phyloP scores from a whole-genome alignment of 2,888 invertebrate genomes.

The Blastobasis lacticolella region DNA sequence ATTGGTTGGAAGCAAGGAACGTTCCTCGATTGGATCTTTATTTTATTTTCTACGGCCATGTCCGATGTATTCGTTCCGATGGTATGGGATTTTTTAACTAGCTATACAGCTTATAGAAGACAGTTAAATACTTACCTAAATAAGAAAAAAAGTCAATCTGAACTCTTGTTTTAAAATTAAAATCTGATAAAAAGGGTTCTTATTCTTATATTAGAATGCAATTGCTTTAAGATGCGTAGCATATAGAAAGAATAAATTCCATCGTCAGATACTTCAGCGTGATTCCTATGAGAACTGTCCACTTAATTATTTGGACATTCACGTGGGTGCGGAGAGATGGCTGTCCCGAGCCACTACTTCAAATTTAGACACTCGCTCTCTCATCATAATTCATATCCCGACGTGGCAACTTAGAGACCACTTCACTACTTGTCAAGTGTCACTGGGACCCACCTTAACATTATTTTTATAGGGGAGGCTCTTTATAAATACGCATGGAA shows the following conservation, averaged over 20 bases:
- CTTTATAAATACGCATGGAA: constrained; percentile 15
- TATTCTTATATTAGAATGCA: too few relatives aligned
- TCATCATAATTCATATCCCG: constrained; percentile 52
- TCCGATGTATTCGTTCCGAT: too few relatives aligned
- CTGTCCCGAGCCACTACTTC: constrained; percentile 46
- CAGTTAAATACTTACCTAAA: too few relatives aligned
- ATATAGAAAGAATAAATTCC: not conserved
- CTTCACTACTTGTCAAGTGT: constrained; percentile 53
- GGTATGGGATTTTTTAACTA: too few relatives aligned
- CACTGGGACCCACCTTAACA: constrained; percentile 41
- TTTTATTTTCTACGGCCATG: too few relatives aligned
- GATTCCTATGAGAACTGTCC: constrained; percentile 55
- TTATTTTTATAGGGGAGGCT: constrained; percentile 37
- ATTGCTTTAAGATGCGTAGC: too few relatives aligned
- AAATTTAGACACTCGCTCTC: constrained; percentile 46
- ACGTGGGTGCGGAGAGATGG: constrained; percentile 29
- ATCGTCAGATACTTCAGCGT: constrained; percentile 35
- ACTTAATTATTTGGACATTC: constrained; percentile 50
- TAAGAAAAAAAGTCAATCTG: too few relatives aligned
- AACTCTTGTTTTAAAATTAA: too few relatives aligned
- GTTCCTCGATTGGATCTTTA: too few relatives aligned
- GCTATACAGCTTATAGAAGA: too few relatives aligned
- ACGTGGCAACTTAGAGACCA: constrained; percentile 42
- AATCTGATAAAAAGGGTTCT: too few relatives aligned
- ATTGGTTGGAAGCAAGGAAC: too few relatives aligned